These are phyloP conservation scores for Talpa occidentalis DNA, from an alignment of 2,113 vertebrate genomes.

Conservation along the genomic window DNA sequence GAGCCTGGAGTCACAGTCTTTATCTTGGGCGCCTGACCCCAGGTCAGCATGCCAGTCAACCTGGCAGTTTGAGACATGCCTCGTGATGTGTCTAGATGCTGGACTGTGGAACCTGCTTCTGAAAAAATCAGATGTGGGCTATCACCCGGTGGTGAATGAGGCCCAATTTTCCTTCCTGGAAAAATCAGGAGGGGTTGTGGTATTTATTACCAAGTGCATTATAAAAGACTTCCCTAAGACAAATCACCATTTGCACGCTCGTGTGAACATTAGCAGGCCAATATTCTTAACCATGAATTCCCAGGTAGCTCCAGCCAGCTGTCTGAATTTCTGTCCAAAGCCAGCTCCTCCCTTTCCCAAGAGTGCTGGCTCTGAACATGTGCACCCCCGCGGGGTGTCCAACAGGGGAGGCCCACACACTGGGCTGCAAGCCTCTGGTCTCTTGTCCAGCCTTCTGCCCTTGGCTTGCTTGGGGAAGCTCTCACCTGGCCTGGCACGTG, in stretches of 20 bases:
- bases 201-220: not conserved
- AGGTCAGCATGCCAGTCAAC: constrained; percentile 57
- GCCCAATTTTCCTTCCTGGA: constrained; percentile 33
- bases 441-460: not conserved
- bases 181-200: not conserved
- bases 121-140: not conserved
- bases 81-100: not conserved
- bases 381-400: not conserved
- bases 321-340: not conserved
- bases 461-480: not conserved
- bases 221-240: not conserved
- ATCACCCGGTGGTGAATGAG: not conserved
- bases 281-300: not conserved
- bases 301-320: not conserved
- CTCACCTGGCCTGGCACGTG: not conserved
- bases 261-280: not conserved
- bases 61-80: constrained; percentile 42
- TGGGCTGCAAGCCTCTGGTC: not conserved
- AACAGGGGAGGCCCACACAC: not conserved
- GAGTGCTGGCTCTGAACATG: not conserved
- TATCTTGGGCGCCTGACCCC: constrained; percentile 65
- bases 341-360: not conserved
- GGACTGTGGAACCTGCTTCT: not conserved
- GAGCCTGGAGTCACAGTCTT: constrained; percentile 76
- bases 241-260: not conserved